These are phyloP conservation scores for Hippopotamus amphibius DNA, from an alignment of 2,113 vertebrate species.

Conservation along the genomic window DNA sequence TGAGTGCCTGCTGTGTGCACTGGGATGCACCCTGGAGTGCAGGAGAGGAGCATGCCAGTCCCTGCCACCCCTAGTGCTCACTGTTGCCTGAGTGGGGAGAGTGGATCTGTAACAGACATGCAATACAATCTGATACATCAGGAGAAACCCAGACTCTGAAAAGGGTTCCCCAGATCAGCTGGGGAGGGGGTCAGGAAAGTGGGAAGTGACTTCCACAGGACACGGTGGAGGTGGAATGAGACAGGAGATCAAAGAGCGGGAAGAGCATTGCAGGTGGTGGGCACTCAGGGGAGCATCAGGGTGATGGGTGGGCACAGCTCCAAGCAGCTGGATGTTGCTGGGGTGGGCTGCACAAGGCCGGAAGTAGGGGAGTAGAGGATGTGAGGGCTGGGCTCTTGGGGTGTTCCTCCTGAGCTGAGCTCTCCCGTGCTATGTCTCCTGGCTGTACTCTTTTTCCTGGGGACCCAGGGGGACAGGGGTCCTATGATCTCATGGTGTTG, in stretches of 20 bases:
- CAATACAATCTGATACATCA: not conserved
- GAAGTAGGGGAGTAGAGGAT: no score
- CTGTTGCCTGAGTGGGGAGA: not conserved
- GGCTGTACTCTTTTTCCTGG: not conserved
- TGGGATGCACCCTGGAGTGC: not conserved
- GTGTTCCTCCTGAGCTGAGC: not conserved
- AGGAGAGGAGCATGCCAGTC: not conserved
- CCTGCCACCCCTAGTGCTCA: not conserved
- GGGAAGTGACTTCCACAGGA: not conserved
- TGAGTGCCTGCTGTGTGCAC: not conserved
- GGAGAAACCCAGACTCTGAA: not conserved
- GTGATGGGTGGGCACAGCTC: not conserved
- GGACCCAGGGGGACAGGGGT: not conserved
- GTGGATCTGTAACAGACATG: not conserved
- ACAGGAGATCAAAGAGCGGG: not conserved
- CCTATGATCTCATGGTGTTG: not conserved
- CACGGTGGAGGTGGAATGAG: not conserved
- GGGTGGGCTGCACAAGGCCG: not conserved
- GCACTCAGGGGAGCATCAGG: no score
- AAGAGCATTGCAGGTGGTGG: not conserved
- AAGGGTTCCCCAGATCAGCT: not conserved
- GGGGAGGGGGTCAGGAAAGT: not conserved
- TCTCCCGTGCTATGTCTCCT: not conserved
- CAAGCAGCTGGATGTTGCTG: not conserved
- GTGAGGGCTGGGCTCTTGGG: not conserved